Evolutionary conservation across 1,140 invertebrate species (phyloP).

Genomic region (Sarcophaga peregrina): DNA sequence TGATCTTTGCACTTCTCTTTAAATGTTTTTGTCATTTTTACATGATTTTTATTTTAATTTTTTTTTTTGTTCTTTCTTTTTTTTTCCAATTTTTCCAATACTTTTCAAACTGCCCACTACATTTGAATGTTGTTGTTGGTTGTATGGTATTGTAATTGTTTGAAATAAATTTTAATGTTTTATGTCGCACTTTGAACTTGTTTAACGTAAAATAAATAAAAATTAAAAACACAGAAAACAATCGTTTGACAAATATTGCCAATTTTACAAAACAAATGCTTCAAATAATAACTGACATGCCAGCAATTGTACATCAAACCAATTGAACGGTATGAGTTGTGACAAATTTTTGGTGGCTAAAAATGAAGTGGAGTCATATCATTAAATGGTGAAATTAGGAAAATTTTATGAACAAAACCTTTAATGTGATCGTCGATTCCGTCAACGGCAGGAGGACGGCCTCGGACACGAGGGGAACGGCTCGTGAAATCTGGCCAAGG

Average conservation of each 20-base stretch:
- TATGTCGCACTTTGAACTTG: conserved; percentile 18
- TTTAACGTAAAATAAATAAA: background rate
- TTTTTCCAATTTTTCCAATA: background rate
- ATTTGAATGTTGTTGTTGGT: background rate
- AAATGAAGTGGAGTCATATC: too few relatives aligned
- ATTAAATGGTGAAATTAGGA: too few relatives aligned
- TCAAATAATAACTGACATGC: background rate
- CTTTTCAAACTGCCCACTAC: background rate
- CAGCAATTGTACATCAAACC: background rate
- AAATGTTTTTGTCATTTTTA: conserved; percentile 23
- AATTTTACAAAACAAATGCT: background rate
- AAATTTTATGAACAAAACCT: too few relatives aligned
- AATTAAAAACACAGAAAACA: too few relatives aligned
- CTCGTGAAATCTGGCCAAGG: too few relatives aligned
- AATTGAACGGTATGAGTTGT: too few relatives aligned
- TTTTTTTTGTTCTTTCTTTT: background rate
- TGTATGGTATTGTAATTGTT: background rate
- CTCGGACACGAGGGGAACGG: too few relatives aligned
- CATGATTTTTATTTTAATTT: conserved; percentile 16
- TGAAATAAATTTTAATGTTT: conserved; percentile 12
- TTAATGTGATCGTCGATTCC: too few relatives aligned
- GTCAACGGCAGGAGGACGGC: too few relatives aligned
- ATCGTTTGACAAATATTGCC: background rate
- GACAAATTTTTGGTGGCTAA: too few relatives aligned
- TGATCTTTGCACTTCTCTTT: conserved; percentile 23